Conservation (phyloP, 2,888 invertebrate genomes). For the Platynereis dumerilii region DNA sequence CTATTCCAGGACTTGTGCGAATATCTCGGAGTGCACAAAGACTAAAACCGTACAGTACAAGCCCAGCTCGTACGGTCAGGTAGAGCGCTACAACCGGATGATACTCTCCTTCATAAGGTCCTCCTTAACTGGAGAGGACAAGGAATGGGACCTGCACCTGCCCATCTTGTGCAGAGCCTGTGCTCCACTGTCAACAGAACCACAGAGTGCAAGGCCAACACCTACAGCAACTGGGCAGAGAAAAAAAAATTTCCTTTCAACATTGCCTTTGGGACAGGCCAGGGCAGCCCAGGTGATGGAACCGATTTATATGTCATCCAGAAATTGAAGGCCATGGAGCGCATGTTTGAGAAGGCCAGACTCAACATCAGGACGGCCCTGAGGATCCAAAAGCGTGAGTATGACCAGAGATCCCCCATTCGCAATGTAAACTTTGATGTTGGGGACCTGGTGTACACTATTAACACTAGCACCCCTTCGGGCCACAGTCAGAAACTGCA, state of each 20-base stretch:
- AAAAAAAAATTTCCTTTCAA: not conserved
- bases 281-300: not conserved
- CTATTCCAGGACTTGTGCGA: constrained; percentile 2
- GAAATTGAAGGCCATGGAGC: too few species aligned
- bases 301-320: not conserved
- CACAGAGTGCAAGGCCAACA: not conserved
- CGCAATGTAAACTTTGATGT: not conserved
- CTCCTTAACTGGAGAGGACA: not conserved
- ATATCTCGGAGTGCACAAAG: not conserved
- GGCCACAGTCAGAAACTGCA: not conserved
- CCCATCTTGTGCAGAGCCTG: not conserved
- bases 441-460: not conserved
- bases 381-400: too few species aligned
- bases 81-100: constrained; percentile 2
- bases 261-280: not conserved
- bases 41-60: not conserved
- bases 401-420: not conserved
- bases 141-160: not conserved
- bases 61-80: constrained; percentile 3
- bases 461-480: not conserved
- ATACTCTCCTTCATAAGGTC: not conserved
- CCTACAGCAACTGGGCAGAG: not conserved
- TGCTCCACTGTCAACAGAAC: not conserved
- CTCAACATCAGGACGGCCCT: too few species aligned
- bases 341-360: too few species aligned